phyloP scores from a whole-genome alignment of 2,113 vertebrate species.

The Amphilophus citrinellus region DNA sequence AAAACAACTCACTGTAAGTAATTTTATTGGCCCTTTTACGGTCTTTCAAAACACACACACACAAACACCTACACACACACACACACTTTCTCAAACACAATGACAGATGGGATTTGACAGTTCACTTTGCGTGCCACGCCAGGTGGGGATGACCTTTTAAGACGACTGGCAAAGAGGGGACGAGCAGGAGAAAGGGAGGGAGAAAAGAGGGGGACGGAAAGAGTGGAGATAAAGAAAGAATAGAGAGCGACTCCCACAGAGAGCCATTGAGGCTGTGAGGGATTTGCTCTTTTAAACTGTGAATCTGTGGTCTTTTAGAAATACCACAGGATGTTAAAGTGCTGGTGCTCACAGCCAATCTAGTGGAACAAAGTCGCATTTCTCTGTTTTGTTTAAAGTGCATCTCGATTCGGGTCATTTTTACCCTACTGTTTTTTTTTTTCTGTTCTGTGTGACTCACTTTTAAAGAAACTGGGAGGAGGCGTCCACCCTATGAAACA shows the following conservation, averaged over 20 bases:
- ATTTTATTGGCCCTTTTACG: not conserved
- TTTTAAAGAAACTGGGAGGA: not conserved
- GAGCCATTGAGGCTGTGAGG: conserved; percentile 35
- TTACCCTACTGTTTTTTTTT: not conserved
- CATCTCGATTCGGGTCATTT: not conserved
- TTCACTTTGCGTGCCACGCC: conserved; percentile 58
- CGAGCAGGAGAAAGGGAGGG: not conserved
- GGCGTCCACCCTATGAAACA: not conserved
- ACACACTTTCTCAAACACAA: conserved; percentile 8
- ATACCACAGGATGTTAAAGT: conserved; percentile 52
- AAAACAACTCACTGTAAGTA: not conserved
- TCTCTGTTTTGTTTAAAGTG: conserved; percentile 12
- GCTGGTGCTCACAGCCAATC: conserved; percentile 34
- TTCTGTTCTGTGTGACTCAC: not conserved
- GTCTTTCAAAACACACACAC: fast-evolving
- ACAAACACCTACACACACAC: not conserved
- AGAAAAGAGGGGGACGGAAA: conserved; percentile 12
- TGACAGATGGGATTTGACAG: conserved; percentile 65
- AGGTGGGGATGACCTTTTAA: conserved; percentile 79
- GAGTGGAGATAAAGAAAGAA: conserved; percentile 18
- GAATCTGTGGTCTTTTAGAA: conserved; percentile 54
- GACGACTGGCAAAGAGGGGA: conserved; percentile 58
- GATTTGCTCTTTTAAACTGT: conserved; percentile 65
- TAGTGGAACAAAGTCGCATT: conserved; percentile 32
- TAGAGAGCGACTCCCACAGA: conserved; percentile 42